phyloP scores from a whole-genome alignment of 2,888 invertebrate species.

The Anagyrus pseudococci region DNA sequence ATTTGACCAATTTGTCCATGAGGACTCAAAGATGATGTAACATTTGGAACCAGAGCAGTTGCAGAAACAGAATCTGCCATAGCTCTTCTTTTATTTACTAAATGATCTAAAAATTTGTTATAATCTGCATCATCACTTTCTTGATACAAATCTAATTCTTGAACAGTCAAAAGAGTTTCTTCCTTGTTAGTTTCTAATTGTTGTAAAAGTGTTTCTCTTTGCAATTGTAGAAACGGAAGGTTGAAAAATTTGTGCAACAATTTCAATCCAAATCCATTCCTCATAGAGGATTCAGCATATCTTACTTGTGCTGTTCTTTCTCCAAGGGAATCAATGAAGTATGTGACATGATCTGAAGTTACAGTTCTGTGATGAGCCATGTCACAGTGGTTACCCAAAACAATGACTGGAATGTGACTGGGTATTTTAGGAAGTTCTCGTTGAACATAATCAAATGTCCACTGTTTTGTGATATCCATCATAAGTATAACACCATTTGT shows the following conservation, averaged over 20 bases:
- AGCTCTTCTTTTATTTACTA: constrained; percentile 77
- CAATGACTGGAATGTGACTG: constrained; percentile 81
- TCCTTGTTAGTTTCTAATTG: constrained; percentile 85
- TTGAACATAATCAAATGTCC: constrained; percentile 96
- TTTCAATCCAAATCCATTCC: constrained; percentile 93
- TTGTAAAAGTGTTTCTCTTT: constrained; percentile 81
- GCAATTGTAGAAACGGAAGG: constrained; percentile 89
- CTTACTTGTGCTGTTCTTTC: constrained; percentile 70
- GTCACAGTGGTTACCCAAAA: constrained; percentile 94
- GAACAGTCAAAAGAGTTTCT: constrained; percentile 79
- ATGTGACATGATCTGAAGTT: constrained; percentile 73
- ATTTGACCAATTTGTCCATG: constrained; percentile 40
- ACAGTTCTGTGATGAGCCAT: constrained; percentile 96
- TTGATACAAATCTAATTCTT: constrained; percentile 78
- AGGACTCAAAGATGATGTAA: constrained; percentile 52
- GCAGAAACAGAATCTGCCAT: constrained; percentile 71
- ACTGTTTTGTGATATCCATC: constrained; percentile 93
- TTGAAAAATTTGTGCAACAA: constrained; percentile 94
- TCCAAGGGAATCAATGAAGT: constrained; percentile 71
- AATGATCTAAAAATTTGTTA: constrained; percentile 74
- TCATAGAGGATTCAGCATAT: constrained; percentile 92
- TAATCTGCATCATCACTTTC: constrained; percentile 81
- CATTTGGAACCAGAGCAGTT: constrained; percentile 58
- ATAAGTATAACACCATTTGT: constrained; percentile 93
- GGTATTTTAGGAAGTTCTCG: constrained; percentile 84